A percentile compares a stretch with the other conserved stretches of the same genome.
Conservation (phyloP, 2,113 vertebrate species). For the Chaetura pelagica region DNA sequence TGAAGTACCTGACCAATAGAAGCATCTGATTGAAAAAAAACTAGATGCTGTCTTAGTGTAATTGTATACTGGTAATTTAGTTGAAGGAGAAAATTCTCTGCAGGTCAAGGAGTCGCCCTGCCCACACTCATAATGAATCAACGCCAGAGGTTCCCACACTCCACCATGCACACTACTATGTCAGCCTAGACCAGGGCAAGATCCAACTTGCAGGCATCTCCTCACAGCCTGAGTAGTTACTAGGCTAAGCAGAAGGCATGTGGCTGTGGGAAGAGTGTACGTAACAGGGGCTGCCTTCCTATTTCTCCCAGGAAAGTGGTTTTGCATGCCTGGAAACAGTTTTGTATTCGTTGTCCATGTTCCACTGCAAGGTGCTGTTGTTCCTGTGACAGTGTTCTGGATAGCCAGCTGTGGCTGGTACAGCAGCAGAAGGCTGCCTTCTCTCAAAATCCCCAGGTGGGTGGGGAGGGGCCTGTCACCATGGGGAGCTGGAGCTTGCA, state of each 20-base stretch:
- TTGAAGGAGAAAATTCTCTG: neutral
- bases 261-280: neutral
- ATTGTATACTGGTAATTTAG: neutral
- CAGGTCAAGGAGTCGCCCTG: neutral
- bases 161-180: fast-evolving
- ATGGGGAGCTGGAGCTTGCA: neutral
- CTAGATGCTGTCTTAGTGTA: neutral
- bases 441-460: neutral
- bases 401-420: neutral
- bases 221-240: neutral
- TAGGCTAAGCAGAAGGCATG: neutral
- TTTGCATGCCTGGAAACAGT: neutral
- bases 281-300: neutral
- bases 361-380: neutral
- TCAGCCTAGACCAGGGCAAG: neutral
- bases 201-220: neutral
- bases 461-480: neutral
- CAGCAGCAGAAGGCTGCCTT: neutral
- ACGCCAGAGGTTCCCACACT: neutral
- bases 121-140: neutral
- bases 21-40: neutral
- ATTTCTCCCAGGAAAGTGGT: neutral
- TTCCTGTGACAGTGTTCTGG: neutral
- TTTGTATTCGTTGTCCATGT: neutral
- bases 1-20: neutral